Evolutionary conservation across 2,113 vertebrate genomes (phyloP), one percentile per base, ranked within the genome.

Genomic region (Alligator mississippiensis): DNA sequence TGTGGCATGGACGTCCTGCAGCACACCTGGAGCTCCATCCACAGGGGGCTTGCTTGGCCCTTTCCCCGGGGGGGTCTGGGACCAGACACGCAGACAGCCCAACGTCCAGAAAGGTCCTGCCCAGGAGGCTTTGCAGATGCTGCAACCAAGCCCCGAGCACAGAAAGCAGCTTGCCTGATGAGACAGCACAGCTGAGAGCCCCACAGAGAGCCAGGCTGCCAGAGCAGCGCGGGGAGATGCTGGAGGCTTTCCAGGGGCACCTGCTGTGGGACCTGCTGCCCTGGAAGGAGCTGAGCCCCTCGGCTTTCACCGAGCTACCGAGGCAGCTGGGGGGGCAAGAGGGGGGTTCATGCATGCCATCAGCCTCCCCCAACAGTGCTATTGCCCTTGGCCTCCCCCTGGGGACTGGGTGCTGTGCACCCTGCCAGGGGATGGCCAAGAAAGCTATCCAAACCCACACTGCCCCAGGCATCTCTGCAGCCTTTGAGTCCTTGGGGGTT

Each of bases 171-270:
- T 93, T 97, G 96, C 96, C 93, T 92, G 95, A 96, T 96, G 97
- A 97, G 97, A 96, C 91, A 96, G 95, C 93, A 93, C 93, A 96
- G 96, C 95, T 96, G 95, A 97, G 95, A 96, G 96, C 95, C 96
- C 96, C 96, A 96, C 85, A 93, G 96, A 96, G 97, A 96, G 91
- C 92, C 96, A 94, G 93, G 61, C 96, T 97, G 96, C 96, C 94
- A 97, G 96, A 95, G 96, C 95, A 97, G 97, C 96, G 97, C 93
- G 95, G 93, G 95, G 95, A 97, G 92, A 94, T 96, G 92, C 90
- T 96, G 95, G 96, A 97, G 93, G 94, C 89, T 94, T 95, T 97
- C 96, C 96, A 97, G 96, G 95, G 97, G 96, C 96, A 97, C 96
- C 96, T 94, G 95, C 96, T 97, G 97, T 95, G 97, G 97, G 96